Conservation (phyloP, 2,113 vertebrate species). For the Pantherophis guttatus region DNA sequence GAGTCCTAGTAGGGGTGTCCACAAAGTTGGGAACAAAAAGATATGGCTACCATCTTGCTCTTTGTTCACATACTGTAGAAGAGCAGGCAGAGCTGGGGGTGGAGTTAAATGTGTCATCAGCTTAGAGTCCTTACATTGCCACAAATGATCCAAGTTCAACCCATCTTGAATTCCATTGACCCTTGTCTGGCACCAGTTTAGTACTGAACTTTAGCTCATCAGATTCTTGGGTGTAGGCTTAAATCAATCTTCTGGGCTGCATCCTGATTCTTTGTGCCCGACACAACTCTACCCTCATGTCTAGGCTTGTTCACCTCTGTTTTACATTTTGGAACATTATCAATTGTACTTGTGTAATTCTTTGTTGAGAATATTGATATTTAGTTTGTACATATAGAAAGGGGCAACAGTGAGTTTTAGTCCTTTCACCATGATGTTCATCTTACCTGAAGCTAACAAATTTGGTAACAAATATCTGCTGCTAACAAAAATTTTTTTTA, state of each 20-base stretch:
- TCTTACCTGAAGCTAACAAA: conserved; percentile 1
- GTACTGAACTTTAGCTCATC: not conserved
- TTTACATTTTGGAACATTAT: conserved; percentile 12
- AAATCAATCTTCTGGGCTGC: not conserved
- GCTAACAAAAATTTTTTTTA: not conserved
- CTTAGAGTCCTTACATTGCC: not conserved
- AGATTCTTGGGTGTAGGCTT: not conserved
- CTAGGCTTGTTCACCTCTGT: not conserved
- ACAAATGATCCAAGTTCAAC: not conserved
- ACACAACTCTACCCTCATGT: not conserved
- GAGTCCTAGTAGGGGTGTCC: not conserved
- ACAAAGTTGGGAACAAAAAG: not conserved
- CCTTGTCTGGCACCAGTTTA: not conserved
- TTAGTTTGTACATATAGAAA: not conserved
- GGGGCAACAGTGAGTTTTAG: conserved; percentile 19
- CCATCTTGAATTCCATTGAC: not conserved
- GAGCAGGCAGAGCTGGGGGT: not conserved
- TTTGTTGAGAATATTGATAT: not conserved
- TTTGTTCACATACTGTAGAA: not conserved
- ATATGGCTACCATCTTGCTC: not conserved
- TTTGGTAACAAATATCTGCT: not conserved
- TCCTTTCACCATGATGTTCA: not conserved
- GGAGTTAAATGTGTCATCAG: not conserved
- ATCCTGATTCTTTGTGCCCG: not conserved
- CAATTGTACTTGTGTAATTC: not conserved